Evolutionary conservation across 2,113 vertebrate species (phyloP).

Genomic region (Tyrannus savana): DNA sequence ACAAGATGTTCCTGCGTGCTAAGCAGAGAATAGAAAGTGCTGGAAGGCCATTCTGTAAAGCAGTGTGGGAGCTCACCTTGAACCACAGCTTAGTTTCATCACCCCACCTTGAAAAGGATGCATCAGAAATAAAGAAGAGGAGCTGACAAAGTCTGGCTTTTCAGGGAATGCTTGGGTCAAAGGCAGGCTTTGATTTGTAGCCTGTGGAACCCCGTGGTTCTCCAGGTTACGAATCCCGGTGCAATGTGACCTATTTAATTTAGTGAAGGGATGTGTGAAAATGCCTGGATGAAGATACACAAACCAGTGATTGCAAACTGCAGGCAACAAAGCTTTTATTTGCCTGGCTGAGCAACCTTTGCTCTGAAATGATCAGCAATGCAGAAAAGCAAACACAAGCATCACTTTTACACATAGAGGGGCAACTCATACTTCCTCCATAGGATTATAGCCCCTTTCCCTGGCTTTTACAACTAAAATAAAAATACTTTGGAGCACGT

Average conservation of each 20-base stretch:
- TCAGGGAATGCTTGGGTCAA: constrained; percentile 14
- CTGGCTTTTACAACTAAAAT: not conserved
- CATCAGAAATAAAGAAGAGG: constrained; percentile 43
- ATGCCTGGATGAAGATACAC: not conserved
- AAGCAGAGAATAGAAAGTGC: not conserved
- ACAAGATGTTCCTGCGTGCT: constrained; percentile 12
- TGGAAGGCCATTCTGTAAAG: not conserved
- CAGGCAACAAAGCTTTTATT: not conserved
- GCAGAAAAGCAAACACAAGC: not conserved
- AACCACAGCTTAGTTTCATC: not conserved
- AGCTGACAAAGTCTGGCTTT: not conserved
- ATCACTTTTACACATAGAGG: not conserved
- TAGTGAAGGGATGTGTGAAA: not conserved
- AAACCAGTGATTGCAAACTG: not conserved
- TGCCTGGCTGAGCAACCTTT: not conserved
- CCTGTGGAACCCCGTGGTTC: constrained; percentile 4
- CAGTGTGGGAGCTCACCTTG: constrained; percentile 40
- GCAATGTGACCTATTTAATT: constrained; percentile 34
- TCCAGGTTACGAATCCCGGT: not conserved
- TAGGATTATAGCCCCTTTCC: not conserved
- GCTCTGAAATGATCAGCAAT: not conserved
- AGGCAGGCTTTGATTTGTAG: constrained; percentile 35
- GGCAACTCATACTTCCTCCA: not conserved
- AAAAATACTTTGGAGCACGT: not conserved
- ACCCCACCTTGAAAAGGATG: not conserved